Conservation (phyloP, 2,888 invertebrate genomes). For the Hyppa rectilinea region DNA sequence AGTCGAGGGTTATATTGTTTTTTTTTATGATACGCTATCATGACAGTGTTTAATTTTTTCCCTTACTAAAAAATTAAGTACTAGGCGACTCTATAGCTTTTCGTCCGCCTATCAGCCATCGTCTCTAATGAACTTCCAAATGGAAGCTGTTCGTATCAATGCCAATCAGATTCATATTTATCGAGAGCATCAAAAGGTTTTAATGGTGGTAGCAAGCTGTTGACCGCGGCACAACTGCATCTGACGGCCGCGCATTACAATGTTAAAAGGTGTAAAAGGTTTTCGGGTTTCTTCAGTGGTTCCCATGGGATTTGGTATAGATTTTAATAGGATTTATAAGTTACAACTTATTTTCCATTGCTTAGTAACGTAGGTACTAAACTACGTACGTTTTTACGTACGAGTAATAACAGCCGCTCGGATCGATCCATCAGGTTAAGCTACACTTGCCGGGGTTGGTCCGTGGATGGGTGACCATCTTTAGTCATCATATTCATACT, state of each 20-base stretch:
- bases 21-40: too few species aligned
- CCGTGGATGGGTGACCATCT: too few species aligned
- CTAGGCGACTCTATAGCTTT: slow-evolving; percentile 66
- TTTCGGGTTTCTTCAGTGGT: slow-evolving; percentile 29
- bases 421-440: too few species aligned
- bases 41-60: background rate
- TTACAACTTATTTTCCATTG: too few species aligned
- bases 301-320: slow-evolving; percentile 50
- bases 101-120: slow-evolving; percentile 74
- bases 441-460: too few species aligned
- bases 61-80: background rate
- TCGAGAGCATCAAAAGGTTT: slow-evolving; percentile 83
- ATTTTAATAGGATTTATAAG: slow-evolving; percentile 35
- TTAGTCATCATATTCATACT: too few species aligned
- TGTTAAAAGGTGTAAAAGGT: slow-evolving; percentile 75
- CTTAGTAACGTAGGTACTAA: too few species aligned
- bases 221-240: slow-evolving; percentile 64
- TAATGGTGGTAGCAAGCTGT: slow-evolving; percentile 81
- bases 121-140: slow-evolving; percentile 88
- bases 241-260: slow-evolving; percentile 71
- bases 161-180: slow-evolving; percentile 88
- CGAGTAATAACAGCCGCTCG: too few species aligned
- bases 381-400: too few species aligned
- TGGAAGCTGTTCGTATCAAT: slow-evolving; percentile 88
- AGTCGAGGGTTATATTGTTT: too few species aligned